Base-by-base conservation (phyloP, 92 coral and sea anemone species). In the Zoanthus gigantus region DNA sequence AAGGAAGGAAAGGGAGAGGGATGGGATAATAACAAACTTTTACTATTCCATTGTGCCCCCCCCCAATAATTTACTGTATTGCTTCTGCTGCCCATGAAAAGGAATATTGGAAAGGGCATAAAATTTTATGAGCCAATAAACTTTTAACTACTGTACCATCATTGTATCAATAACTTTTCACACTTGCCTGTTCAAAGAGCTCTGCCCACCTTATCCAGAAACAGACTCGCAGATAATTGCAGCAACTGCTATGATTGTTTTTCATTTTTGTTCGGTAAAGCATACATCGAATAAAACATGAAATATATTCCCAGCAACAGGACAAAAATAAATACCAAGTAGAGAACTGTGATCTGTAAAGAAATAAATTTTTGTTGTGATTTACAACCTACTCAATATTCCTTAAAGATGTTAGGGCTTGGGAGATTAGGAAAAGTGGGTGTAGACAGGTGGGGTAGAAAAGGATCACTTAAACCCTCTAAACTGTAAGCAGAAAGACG, bases 291-390 rank as follows among this genome's bases (percentile, higher is more conserved):
- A 81, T 81, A 81, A 30, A 81, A 81, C 85, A 81, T 66, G 46
- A 81, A 81, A 46, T 81, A 81, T 65, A 81, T 81, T 11, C 85
- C 85, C 15, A 81, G 85, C 85, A 81, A 81, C 44, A 81, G 60
- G 9, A 81, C 75, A 47, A 28, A 66, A 5, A 81, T 81, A 67
- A 81, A 81, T 5, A 12, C 85, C 85, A 81, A 52, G 16, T 81
- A 81, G 9, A 81, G 61, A n/a, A 81, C 85, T 6, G 85, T 81
- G 15, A 81, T 81, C 85, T 81, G 75, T 16, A 65, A 81, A 18
- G 46, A 29, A 65, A 81, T 48, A 45, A 81, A 16, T 30, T 6
- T 44, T 0, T n/a, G 28, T 8, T 23, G 5, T 63, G 8, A 63
- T n/a, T n/a, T 3, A 23, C 29, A 17, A n/a, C 16, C 30, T 18